Conservation (phyloP, 2,888 invertebrate genomes). For the Ornithoptera alexandrae region DNA sequence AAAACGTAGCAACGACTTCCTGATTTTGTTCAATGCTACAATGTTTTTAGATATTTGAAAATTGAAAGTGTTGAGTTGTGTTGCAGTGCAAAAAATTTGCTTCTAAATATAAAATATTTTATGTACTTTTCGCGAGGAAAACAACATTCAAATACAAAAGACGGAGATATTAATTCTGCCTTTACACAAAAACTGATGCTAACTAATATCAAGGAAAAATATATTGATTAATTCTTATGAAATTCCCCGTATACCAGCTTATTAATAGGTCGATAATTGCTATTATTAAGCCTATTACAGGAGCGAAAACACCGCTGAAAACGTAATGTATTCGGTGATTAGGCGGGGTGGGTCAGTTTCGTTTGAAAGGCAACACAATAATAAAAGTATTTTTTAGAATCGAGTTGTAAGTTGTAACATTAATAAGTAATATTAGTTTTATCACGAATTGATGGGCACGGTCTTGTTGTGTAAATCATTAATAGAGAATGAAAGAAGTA, state of each 20-base stretch:
- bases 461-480: neutral
- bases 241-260: conserved; percentile 1
- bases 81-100: neutral
- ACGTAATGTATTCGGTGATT: conserved; percentile 2
- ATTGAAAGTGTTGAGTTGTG: conserved; percentile 9
- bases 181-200: neutral
- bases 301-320: conserved; percentile 19
- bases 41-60: conserved; percentile 2
- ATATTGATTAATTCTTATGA: neutral
- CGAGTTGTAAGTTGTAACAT: neutral
- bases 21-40: conserved; percentile 14
- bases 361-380: conserved; percentile 3
- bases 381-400: neutral
- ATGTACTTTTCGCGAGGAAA: neutral
- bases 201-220: conserved; percentile 5
- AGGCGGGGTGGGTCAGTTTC: conserved; percentile 11
- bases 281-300: conserved; percentile 21
- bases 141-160: too few species aligned
- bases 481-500: neutral
- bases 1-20: conserved; percentile 12
- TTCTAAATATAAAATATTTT: neutral
- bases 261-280: conserved; percentile 14
- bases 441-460: neutral
- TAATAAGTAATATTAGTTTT: neutral
- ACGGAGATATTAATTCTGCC: neutral